Evolutionary conservation across 2,888 invertebrate genomes (phyloP).

Genomic region (Cryptus armator): DNA sequence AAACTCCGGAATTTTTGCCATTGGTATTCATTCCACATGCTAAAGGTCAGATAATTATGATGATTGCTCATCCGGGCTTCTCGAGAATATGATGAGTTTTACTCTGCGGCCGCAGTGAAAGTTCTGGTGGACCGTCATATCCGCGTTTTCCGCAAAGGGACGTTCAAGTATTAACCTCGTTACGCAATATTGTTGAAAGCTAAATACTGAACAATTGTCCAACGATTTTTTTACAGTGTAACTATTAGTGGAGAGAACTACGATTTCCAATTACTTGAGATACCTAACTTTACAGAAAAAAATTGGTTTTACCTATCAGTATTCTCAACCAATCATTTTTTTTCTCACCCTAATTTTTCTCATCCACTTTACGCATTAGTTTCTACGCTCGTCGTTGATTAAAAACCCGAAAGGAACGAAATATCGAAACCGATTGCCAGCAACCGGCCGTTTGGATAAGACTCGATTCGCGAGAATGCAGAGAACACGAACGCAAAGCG

Average conservation of each 20-base stretch:
- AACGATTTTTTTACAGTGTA: too few relatives aligned
- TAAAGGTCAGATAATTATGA: constrained; percentile 16
- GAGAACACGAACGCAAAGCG: constrained; percentile 29
- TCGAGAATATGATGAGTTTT: not conserved
- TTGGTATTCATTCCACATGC: not conserved
- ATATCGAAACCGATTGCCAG: constrained; percentile 56
- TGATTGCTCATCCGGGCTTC: constrained; percentile 46
- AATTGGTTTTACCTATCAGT: too few relatives aligned
- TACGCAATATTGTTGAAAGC: constrained; percentile 32
- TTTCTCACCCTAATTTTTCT: not conserved
- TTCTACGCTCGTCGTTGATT: not conserved
- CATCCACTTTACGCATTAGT: constrained; percentile 4
- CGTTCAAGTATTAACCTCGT: constrained; percentile 38
- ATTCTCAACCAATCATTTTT: too few relatives aligned
- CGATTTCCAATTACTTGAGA: too few relatives aligned
- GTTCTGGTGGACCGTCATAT: not conserved
- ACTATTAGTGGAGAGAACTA: too few relatives aligned
- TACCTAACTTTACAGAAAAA: too few relatives aligned
- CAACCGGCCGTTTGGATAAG: constrained; percentile 48
- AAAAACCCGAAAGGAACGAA: constrained; percentile 35
- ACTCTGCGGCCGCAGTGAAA: not conserved
- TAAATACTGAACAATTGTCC: not conserved
- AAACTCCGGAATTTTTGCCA: constrained; percentile 9
- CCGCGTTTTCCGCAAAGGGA: not conserved
- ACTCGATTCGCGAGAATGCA: constrained; percentile 25